These are phyloP conservation scores for Phalacrocorax aristotelis DNA, from an alignment of 2,113 vertebrate species.

Conservation along the genomic window DNA sequence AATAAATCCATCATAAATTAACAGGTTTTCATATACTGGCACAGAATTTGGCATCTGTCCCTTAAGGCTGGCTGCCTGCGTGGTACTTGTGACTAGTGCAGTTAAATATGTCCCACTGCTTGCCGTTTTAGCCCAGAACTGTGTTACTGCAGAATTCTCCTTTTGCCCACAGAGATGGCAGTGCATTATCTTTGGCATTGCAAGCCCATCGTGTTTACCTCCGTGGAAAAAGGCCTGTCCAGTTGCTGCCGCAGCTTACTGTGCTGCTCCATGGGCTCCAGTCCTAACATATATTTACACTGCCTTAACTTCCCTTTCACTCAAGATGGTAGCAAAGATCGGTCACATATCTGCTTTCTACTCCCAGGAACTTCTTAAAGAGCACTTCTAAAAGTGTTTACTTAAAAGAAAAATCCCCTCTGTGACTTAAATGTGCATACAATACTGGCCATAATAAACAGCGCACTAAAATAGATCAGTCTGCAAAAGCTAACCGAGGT, in stretches of 20 bases:
- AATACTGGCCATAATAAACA: not conserved
- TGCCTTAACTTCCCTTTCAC: not conserved
- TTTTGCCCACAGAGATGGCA: not conserved
- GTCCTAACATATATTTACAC: not conserved
- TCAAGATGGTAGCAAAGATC: not conserved
- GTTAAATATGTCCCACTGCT: not conserved
- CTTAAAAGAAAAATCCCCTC: not conserved
- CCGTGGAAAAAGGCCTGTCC: not conserved
- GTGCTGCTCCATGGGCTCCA: not conserved
- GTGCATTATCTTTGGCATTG: not conserved
- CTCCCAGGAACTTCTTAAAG: not conserved
- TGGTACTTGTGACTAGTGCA: not conserved
- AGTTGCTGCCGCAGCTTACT: not conserved
- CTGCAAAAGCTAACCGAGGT: not conserved
- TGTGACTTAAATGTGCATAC: not conserved
- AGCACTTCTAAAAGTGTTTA: not conserved
- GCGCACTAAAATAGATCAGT: not conserved
- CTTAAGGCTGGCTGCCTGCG: not conserved
- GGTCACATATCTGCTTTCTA: not conserved
- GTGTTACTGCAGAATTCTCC: not conserved
- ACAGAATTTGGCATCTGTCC: not conserved
- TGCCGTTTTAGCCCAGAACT: not conserved
- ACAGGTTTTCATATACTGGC: not conserved
- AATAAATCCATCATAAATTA: not conserved
- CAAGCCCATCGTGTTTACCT: not conserved